These are phyloP conservation scores for Cerastis rubricosa DNA, from an alignment of 2,888 invertebrate genomes.

Conservation along the genomic window DNA sequence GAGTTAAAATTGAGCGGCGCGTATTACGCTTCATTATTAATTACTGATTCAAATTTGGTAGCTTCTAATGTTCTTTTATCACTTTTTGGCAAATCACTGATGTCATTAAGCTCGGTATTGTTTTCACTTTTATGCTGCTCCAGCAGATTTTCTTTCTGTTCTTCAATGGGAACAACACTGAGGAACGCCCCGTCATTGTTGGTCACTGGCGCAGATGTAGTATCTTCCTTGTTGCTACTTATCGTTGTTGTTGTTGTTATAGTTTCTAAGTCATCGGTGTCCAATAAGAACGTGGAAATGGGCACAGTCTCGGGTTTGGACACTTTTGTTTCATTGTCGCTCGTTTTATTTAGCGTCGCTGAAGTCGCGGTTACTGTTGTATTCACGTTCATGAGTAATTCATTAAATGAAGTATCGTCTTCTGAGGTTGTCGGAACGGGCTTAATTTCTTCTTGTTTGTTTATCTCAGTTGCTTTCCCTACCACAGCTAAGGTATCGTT, in stretches of 20 bases:
- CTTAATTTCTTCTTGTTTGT: slow-evolving; percentile 49
- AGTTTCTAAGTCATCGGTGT: slow-evolving; percentile 85
- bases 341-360: slow-evolving; percentile 15
- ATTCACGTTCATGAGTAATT: slow-evolving; percentile 69
- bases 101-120: slow-evolving; percentile 83
- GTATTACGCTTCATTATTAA: slow-evolving; percentile 83
- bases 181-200: slow-evolving; percentile 76
- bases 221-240: slow-evolving; percentile 62
- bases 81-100: slow-evolving; percentile 88
- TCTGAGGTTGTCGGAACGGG: slow-evolving; percentile 60
- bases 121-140: slow-evolving; percentile 79
- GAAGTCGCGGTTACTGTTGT: slow-evolving; percentile 35
- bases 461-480: slow-evolving; percentile 49
- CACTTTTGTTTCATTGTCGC: slow-evolving; percentile 15
- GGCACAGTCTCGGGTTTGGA: slow-evolving; percentile 68
- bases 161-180: slow-evolving; percentile 83
- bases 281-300: slow-evolving; percentile 82
- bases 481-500: slow-evolving; percentile 45
- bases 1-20: slow-evolving; percentile 64
- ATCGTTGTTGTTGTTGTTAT: slow-evolving; percentile 59
- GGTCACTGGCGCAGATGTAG: slow-evolving; percentile 35
- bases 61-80: slow-evolving; percentile 86
- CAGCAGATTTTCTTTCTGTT: slow-evolving; percentile 75
- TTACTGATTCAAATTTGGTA: slow-evolving; percentile 81
- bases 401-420: slow-evolving; percentile 68